phyloP scores from a whole-genome alignment of 2,888 invertebrate genomes.

The Poecilus cupreus region DNA sequence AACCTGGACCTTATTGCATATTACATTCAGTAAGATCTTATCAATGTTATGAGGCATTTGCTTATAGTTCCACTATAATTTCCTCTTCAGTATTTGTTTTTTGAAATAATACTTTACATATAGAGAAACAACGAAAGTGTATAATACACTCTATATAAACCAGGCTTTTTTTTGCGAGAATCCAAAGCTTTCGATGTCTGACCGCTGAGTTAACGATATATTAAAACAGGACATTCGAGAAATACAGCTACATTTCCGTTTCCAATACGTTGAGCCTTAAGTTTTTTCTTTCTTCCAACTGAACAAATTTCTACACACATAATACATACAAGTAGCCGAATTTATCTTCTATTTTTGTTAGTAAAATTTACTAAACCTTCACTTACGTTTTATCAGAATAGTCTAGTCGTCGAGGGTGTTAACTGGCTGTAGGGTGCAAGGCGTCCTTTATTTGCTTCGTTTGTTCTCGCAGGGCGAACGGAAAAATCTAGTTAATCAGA shows the following conservation, averaged over 20 bases:
- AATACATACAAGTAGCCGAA: no score
- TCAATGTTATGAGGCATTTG: background rate
- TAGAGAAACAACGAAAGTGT: no score
- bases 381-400: background rate
- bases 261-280: no score
- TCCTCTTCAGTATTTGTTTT: background rate
- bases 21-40: background rate
- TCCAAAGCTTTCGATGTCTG: background rate
- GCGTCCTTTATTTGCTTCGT: constrained; percentile 34
- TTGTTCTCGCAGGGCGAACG: constrained; percentile 35
- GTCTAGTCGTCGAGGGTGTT: background rate
- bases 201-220: background rate
- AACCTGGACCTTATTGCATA: background rate
- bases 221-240: background rate
- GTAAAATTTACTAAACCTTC: background rate
- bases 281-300: no score
- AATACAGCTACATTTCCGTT: background rate
- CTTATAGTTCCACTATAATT: background rate
- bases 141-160: no score
- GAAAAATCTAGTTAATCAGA: constrained; percentile 50
- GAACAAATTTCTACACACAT: no score
- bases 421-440: background rate
- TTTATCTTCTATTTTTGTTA: no score
- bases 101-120: background rate
- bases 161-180: background rate